Evolutionary conservation across 2,797 vertebrate genomes (phyloP), one percentile per base, ranked within the genome.

Genomic region (Octomys mimax): DNA sequence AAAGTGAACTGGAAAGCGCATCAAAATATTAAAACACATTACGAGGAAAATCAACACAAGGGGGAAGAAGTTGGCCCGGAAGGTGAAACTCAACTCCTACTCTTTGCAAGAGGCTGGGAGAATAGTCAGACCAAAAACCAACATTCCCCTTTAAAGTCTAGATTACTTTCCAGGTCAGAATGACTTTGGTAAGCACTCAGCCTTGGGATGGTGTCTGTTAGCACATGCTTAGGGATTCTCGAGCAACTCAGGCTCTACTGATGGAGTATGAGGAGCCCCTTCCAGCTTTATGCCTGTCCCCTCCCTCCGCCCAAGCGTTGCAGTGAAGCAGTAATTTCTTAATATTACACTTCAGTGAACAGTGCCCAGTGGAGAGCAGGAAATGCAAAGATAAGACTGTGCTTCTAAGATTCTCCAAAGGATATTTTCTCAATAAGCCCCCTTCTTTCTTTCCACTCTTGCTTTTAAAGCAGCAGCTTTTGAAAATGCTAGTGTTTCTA

Each of bases 161-260:
- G 95, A 64, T 95, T 87, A 54, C 88, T 95, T 95, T 87, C 64
- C 89, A 94, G 81, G 86, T 92, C 59, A 31, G 54, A 82, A 52
- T 86, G 39, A 61, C 46, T 87, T 68, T 61, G 64, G 59, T 81
- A 91, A 93, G 59, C 49, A 79, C 39, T 92, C 61, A 71, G 77
- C 84, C 94, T 86, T 28, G 61, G 54, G 39, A 71, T 82, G 54
- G n/a, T n/a, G 26, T 83, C 66, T 89, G 75, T 88, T 73, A 46
- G 68, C 24, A 54, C 24, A 16, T 5, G 28, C 10, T 75, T 39
- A 54, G 73, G 26, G 16, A 70, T 82, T 93, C 87, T 92, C 75
- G 68, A 89, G 71, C 81, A 85, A 87, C 54, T 88, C 39, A 14
- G 26, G 62, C 89, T 75, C 26, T 52, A 11, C 86, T 31, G 11